Conservation (phyloP, 1,140 invertebrate species). For the Philopotamus ludificatus region DNA sequence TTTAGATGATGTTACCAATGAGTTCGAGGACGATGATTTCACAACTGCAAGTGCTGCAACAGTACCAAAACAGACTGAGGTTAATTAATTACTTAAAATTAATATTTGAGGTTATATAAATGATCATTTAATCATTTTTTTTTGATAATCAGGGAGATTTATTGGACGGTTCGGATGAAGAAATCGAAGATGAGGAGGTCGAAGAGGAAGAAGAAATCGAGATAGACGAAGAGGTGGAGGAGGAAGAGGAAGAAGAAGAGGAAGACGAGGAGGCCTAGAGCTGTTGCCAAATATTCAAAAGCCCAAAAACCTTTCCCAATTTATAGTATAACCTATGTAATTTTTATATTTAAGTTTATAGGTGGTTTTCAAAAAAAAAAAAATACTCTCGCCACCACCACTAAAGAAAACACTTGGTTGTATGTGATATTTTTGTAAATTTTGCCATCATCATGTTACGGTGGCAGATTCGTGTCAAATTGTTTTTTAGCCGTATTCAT, state of each 20-base stretch:
- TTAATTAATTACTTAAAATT: neutral
- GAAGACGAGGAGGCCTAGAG: constrained; percentile 42
- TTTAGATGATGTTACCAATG: constrained; percentile 8
- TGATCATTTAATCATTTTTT: constrained; percentile 13
- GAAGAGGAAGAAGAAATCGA: constrained; percentile 49
- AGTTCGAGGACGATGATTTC: constrained; percentile 47
- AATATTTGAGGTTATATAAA: neutral
- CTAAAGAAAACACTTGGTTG: too few species aligned
- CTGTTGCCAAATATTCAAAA: too few species aligned
- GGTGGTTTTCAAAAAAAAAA: too few species aligned
- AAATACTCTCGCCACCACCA: too few species aligned
- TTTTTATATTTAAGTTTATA: too few species aligned
- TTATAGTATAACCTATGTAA: too few species aligned
- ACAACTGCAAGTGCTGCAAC: constrained; percentile 52
- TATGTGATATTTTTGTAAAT: too few species aligned
- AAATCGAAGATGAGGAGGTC: constrained; percentile 45
- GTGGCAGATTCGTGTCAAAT: too few species aligned
- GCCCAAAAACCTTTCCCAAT: too few species aligned
- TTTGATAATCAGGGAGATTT: constrained; percentile 49
- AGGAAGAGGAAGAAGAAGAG: constrained; percentile 36
- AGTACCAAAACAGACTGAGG: constrained; percentile 42
- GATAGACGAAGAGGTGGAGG: constrained; percentile 46
- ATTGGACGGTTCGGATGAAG: constrained; percentile 34
- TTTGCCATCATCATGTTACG: too few species aligned
- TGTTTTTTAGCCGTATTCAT: too few species aligned